Base-by-base conservation (phyloP, 2,797 vertebrate species). In the Eulemur rubriventer region DNA sequence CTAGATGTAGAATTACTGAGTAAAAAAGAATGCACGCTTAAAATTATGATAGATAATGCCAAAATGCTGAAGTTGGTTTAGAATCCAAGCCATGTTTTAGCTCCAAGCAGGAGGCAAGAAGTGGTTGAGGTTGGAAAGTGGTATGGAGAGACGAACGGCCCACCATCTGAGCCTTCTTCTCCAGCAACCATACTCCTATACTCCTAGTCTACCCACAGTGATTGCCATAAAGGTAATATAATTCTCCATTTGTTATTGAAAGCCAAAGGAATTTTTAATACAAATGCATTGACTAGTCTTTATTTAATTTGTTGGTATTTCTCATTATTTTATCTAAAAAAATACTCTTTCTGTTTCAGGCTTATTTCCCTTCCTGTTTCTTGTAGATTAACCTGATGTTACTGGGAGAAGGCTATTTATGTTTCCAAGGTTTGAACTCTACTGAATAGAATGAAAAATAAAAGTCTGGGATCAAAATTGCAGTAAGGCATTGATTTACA, bases 201-300 rank as follows among this genome's bases (percentile, higher is more conserved):
- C 4, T 52, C 20, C 52, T 63, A 38, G 17, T 83, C 13, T 35
- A 69, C 18, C 48, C 52, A 50, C 3, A 92, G 48, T 12, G 59
- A 84, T 41, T 38, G 6, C 14, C 67, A 80, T 18, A 63, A 80
- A 72, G 26, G 72, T 18, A 52, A 91, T 38, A 28, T 1, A 63
- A 55, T 59, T 86, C 11, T 87, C 59, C 65, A 75, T 63, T 95
- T 92, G 35, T 88, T 88, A 81, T 43, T 95, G 67, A 85, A 96
- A 94, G 86, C 7, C 84, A 93, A 85, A 91, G 14, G 3, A 50
- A 43, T 81, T 90, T 96, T 84, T 76, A 80, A 72, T 57, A 13
- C 55, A 90, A 92, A 93, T 57, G 30, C 65, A 73, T 22, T 91
- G 20, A 65, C 17, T 48, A 72, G 67, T 10, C 11, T 90, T 94